Percentiles rank a stretch among this genome's conserved stretches.
These are phyloP conservation scores for Bombus huntii DNA, from an alignment of 1,140 invertebrate genomes.

Conservation along the genomic window DNA sequence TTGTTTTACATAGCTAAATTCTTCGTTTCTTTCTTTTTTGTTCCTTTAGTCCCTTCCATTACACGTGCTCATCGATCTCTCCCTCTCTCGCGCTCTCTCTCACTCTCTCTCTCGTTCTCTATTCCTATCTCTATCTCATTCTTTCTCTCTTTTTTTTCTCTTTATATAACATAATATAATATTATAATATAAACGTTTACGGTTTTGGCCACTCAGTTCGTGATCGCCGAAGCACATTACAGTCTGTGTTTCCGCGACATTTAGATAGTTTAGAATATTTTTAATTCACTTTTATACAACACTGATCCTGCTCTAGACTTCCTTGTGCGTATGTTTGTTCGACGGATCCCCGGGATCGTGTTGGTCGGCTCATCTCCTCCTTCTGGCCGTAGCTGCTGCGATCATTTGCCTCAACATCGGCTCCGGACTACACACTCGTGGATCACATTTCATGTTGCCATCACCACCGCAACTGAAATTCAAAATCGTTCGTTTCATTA, in stretches of 20 bases:
- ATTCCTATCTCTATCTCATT: conserved; percentile 42
- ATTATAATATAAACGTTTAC: conserved; percentile 81
- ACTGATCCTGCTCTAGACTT: conserved; percentile 66
- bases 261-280: conserved; percentile 78
- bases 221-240: conserved; percentile 78
- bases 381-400: conserved; percentile 87
- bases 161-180: conserved; percentile 79
- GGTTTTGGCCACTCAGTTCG: conserved; percentile 82
- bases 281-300: conserved; percentile 81
- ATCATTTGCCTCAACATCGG: conserved; percentile 95
- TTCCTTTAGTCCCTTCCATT: conserved; percentile 31
- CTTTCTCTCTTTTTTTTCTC: conserved; percentile 54
- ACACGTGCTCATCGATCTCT: conserved; percentile 25
- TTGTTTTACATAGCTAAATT: conserved; percentile 58
- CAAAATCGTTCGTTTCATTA: background rate
- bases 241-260: conserved; percentile 78
- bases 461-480: conserved; percentile 88
- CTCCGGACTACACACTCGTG: conserved; percentile 92
- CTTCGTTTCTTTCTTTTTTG: conserved; percentile 9
- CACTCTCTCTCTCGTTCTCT: conserved; percentile 49
- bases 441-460: conserved; percentile 97
- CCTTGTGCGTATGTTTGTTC: conserved; percentile 39
- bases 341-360: conserved; percentile 47
- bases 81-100: conserved; percentile 46
- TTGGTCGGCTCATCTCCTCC: conserved; percentile 87